Conservation (phyloP, 2,113 vertebrate species). For the Mus spicilegus region DNA sequence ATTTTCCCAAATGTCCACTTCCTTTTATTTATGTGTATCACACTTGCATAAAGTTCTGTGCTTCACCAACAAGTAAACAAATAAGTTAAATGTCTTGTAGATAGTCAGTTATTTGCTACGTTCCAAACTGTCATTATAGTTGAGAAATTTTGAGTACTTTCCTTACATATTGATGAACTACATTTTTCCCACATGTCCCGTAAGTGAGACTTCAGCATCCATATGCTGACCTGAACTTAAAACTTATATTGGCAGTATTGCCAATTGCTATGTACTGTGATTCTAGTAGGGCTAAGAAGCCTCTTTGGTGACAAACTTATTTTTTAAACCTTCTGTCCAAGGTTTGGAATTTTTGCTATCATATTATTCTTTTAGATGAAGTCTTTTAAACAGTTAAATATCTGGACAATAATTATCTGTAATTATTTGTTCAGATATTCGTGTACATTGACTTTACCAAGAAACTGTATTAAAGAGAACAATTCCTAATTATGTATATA, state of each 20-base stretch:
- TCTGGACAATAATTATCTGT: background rate
- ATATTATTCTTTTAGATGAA: constrained; percentile 25
- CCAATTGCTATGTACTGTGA: constrained; percentile 32
- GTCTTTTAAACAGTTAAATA: constrained; percentile 11
- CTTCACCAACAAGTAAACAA: constrained; percentile 17
- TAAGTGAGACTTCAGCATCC: constrained; percentile 63
- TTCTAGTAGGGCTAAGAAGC: background rate
- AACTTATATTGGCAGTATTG: constrained; percentile 60
- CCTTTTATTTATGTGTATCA: background rate
- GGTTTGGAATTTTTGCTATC: constrained; percentile 43
- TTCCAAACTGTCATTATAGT: constrained; percentile 23
- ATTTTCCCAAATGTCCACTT: background rate
- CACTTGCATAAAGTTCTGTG: constrained; percentile 35
- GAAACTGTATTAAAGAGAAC: constrained; percentile 14
- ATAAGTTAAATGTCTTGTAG: background rate
- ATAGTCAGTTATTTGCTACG: background rate
- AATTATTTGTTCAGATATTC: constrained; percentile 52
- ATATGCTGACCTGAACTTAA: constrained; percentile 58
- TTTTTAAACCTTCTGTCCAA: constrained; percentile 53
- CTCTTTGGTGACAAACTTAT: constrained; percentile 59
- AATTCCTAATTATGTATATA: constrained; percentile 18
- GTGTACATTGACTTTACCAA: constrained; percentile 13
- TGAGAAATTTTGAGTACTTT: constrained; percentile 18
- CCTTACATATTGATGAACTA: constrained; percentile 37
- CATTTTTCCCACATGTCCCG: constrained; percentile 25